Conservation (phyloP, 1,140 invertebrate species). For the Mylabris phalerata region DNA sequence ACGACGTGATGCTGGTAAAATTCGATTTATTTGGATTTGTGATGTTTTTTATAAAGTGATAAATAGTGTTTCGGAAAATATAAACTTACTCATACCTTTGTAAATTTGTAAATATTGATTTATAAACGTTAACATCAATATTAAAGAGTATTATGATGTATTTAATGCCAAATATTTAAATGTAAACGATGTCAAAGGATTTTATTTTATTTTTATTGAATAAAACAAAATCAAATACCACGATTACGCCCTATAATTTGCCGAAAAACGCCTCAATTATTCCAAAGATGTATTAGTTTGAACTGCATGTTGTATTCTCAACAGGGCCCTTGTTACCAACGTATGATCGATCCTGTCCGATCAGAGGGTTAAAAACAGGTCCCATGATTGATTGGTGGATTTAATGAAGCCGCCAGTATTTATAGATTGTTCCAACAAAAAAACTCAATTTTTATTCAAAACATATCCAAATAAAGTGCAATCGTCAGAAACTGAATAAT, state of each 20-base stretch:
- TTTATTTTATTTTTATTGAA: constrained; percentile 16
- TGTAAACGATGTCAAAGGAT: constrained; percentile 14
- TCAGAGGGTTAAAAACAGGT: background rate
- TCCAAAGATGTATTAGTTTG: too few relatives aligned
- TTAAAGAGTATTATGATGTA: constrained; percentile 9
- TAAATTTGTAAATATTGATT: constrained; percentile 31
- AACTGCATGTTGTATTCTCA: too few relatives aligned
- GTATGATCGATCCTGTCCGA: too few relatives aligned
- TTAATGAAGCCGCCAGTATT: constrained; percentile 1
- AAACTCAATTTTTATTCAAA: too few relatives aligned
- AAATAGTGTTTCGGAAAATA: constrained; percentile 6
- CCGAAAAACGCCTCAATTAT: too few relatives aligned
- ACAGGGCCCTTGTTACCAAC: too few relatives aligned
- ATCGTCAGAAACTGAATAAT: background rate
- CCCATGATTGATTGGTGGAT: constrained; percentile 8
- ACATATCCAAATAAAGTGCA: too few relatives aligned
- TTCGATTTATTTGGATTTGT: constrained; percentile 8
- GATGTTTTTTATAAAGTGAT: constrained; percentile 11
- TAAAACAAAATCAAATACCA: background rate
- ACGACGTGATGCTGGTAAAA: constrained; percentile 2
- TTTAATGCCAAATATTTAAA: constrained; percentile 12
- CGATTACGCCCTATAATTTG: too few relatives aligned
- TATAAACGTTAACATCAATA: constrained; percentile 12
- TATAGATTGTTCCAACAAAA: too few relatives aligned
- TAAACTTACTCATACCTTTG: constrained; percentile 19